A percentile compares a stretch with the other conserved stretches of the same genome.
Conservation (phyloP, 30 jellyfish, hydroid and myxozoan genomes). For the Aurelia sp. region DNA sequence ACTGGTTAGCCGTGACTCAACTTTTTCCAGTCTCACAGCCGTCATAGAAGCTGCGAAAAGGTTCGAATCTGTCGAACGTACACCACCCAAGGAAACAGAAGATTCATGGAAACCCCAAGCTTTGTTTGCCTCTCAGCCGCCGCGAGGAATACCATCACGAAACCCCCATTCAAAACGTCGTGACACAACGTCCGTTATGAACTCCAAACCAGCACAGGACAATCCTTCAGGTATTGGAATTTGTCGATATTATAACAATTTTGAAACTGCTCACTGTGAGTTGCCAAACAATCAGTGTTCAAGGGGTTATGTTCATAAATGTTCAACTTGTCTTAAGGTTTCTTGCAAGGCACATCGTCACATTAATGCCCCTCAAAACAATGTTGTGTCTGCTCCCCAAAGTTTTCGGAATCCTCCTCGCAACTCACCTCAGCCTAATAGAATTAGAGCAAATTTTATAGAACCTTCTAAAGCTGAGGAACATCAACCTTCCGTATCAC, state of each 20-base stretch:
- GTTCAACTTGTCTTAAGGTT: not conserved
- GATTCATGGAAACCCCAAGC: no score
- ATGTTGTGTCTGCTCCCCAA: not conserved
- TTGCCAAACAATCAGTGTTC: not conserved
- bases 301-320: slow-evolving; percentile 11
- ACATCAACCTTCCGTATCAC: not conserved
- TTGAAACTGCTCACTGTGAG: slow-evolving; percentile 13
- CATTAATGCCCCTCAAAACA: no score
- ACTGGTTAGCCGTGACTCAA: no score
- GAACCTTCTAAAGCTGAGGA: not conserved
- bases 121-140: no score
- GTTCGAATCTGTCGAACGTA: no score
- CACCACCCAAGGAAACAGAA: no score
- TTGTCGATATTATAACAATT: not conserved
- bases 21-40: no score
- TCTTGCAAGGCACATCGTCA: not conserved
- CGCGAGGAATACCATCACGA: no score
- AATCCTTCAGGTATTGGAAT: not conserved
- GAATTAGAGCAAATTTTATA: no score
- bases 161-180: no score
- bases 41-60: no score
- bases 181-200: no score
- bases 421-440: not conserved
- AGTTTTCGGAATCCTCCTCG: not conserved
- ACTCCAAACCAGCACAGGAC: not conserved